phyloP scores from a whole-genome alignment of 2,888 invertebrate species.

The Parnassius orleans region DNA sequence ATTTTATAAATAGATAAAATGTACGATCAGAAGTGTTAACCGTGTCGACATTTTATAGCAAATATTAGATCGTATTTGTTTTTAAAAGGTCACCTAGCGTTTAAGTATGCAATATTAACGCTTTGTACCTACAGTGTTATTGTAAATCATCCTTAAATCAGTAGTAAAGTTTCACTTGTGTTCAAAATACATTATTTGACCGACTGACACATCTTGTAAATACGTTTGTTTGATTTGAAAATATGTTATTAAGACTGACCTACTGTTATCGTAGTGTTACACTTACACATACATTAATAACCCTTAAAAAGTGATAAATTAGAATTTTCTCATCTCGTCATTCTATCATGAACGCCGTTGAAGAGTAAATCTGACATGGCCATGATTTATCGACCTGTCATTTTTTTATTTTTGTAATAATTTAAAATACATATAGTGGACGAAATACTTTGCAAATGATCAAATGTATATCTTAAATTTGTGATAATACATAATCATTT shows the following conservation, averaged over 20 bases:
- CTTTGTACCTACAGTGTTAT: too few species aligned
- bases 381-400: not conserved
- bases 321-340: not conserved
- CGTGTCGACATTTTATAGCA: not conserved
- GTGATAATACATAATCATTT: too few species aligned
- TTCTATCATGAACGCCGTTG: not conserved
- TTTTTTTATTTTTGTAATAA: conserved; percentile 6
- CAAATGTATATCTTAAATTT: too few species aligned
- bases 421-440: not conserved
- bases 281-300: too few species aligned
- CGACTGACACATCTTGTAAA: conserved; percentile 13
- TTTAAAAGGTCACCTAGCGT: too few species aligned
- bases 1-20: not conserved
- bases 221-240: conserved; percentile 14
- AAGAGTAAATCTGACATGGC: not conserved
- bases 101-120: too few species aligned
- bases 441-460: not conserved
- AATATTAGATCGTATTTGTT: too few species aligned
- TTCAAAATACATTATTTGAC: not conserved
- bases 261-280: conserved; percentile 2
- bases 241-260: not conserved
- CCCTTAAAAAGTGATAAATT: too few species aligned
- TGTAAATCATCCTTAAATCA: too few species aligned
- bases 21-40: not conserved
- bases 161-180: not conserved